Evolutionary conservation across 2,113 vertebrate genomes (phyloP).

Genomic region (Burhinus bistriatus): DNA sequence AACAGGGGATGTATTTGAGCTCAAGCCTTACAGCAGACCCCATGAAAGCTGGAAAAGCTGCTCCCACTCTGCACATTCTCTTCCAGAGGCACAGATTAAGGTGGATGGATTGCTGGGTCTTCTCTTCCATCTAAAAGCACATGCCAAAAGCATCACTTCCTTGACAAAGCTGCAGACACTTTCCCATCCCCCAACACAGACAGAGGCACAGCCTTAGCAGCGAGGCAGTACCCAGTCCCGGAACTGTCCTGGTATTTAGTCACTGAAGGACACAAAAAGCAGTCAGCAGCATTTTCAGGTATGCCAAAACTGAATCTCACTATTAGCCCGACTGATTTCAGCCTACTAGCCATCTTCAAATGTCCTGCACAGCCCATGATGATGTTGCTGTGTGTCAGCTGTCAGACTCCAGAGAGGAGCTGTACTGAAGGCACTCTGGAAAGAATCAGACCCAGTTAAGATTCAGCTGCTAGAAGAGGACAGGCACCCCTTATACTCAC

Average conservation of each 20-base stretch:
- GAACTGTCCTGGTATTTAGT: accelerated
- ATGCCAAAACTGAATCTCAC: background rate
- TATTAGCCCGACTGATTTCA: background rate
- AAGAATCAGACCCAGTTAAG: background rate
- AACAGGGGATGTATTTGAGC: background rate
- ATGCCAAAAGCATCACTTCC: background rate
- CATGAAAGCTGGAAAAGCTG: background rate
- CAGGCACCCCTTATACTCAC: background rate
- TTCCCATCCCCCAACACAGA: background rate
- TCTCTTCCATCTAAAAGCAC: background rate
- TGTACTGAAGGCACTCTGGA: background rate
- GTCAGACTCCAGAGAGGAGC: background rate
- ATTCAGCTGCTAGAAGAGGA: background rate
- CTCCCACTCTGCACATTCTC: background rate
- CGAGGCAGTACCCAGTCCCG: background rate
- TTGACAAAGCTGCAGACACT: background rate
- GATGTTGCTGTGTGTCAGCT: background rate
- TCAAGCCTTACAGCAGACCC: background rate
- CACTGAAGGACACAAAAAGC: background rate
- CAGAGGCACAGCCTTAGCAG: background rate
- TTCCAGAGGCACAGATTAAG: background rate
- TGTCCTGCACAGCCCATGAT: background rate
- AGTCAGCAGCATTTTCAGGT: background rate
- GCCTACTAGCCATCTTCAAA: background rate
- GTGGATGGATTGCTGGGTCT: background rate